Evolutionary conservation across 2,888 invertebrate genomes (phyloP).

Genomic region (Caenorhabditis sulstoni): DNA sequence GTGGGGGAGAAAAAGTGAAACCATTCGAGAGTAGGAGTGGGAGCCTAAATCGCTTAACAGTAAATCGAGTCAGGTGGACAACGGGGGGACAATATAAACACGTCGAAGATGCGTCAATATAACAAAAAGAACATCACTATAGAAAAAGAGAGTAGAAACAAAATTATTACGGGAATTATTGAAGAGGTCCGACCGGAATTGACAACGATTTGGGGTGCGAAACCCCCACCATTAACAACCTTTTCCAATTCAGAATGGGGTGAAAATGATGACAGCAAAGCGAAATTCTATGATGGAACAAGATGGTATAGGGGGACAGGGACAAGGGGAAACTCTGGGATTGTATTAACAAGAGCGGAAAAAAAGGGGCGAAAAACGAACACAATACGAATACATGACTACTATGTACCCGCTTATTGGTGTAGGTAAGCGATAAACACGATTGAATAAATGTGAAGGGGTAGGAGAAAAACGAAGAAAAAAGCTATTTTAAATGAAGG

Average conservation of each 20-base stretch:
- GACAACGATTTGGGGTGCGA: background rate
- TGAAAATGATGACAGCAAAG: slow-evolving; percentile 26
- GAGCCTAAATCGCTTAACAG: slow-evolving; percentile 38
- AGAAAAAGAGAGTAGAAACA: slow-evolving; percentile 27
- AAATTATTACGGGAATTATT: slow-evolving; percentile 50
- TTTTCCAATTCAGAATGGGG: background rate
- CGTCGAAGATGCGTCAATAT: slow-evolving; percentile 61
- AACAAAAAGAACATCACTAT: slow-evolving; percentile 51
- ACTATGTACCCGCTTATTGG: slow-evolving; percentile 52
- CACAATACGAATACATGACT: slow-evolving; percentile 60
- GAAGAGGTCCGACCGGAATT: background rate
- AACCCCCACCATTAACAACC: slow-evolving; percentile 13
- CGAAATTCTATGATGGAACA: slow-evolving; percentile 45
- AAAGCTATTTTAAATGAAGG: slow-evolving; percentile 19
- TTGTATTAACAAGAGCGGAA: slow-evolving; percentile 49
- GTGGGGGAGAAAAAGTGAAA: slow-evolving; percentile 38
- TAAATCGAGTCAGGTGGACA: slow-evolving; percentile 33
- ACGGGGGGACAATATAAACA: slow-evolving; percentile 52
- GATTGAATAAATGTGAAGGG: slow-evolving; percentile 52
- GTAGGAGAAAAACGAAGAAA: slow-evolving; percentile 31
- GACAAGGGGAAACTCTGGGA: slow-evolving; percentile 18
- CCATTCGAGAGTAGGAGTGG: slow-evolving; percentile 18
- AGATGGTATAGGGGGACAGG: slow-evolving; percentile 5
- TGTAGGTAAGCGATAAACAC: slow-evolving; percentile 57
- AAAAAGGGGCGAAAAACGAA: slow-evolving; percentile 18